Evolutionary conservation across 1,140 invertebrate genomes (phyloP), one percentile per base, ranked within the genome.

Genomic region (Eueides isabella): DNA sequence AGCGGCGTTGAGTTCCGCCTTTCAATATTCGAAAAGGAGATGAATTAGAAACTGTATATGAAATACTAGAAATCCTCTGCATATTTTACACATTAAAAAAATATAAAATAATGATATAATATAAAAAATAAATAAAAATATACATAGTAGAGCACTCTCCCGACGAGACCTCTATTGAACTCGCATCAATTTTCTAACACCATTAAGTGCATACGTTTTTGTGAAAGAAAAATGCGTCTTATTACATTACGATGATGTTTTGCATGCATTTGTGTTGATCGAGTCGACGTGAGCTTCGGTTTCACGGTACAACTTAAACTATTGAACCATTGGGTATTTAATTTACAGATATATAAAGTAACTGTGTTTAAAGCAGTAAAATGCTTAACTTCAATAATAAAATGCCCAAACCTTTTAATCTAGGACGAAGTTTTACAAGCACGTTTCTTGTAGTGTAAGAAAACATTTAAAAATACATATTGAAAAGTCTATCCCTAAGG

Each of bases 201-300:
- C 85, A 92, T 92, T 88, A 91, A 79, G 74, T 77, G 79, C 78
- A 80, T 78, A 80, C 79, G 83, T 89, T 89, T 91, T 89, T 87
- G 87, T 88, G 77, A 83, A 84, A 88, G 89, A 91, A 91, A 91
- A 91, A 90, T 89, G 80, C 81, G 77, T 86, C 86, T 91, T 91
- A 91, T 89, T 89, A 88, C 87, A 89, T 91, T 91, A 89, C 70
- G 75, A 77, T 80, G 70, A 74, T 85, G 87, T 89, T 89, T 89
- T 87, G 85, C 79, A 75, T 77, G 74, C 85, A 86, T 85, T 84
- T 84, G 82, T 79, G 79, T 70, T 77, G 74, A 78, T 80, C 65
- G 74, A 65, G 73, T 71, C 71, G 69, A 79, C 78, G 80, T 80
- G 75, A 75, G 72, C 65, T 61, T 67, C 68, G 72, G 75, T 79